These are phyloP conservation scores for Eupsittula cactorum DNA, from an alignment of 2,113 vertebrate genomes.

Conservation along the genomic window DNA sequence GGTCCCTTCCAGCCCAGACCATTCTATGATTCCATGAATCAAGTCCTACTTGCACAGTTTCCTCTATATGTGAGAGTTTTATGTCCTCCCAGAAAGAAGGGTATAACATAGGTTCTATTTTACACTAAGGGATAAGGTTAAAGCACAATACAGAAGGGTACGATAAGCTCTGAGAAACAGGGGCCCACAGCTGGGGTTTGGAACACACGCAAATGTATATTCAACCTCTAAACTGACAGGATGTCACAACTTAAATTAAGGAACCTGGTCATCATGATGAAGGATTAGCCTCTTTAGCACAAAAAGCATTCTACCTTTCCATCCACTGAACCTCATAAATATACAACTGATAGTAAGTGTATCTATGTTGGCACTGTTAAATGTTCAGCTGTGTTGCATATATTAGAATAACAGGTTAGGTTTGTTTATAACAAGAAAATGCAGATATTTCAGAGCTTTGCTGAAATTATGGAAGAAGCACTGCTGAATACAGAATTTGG, in stretches of 20 bases:
- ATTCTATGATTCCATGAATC: neutral
- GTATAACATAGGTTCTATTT: neutral
- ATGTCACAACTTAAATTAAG: neutral
- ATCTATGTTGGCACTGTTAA: conserved; percentile 1
- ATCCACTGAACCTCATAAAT: conserved; percentile 17
- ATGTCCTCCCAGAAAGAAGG: neutral
- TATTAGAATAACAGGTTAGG: conserved; percentile 3
- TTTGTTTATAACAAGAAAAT: conserved; percentile 47
- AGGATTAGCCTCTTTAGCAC: neutral
- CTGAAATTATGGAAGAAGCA: conserved; percentile 14
- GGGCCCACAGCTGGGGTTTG: neutral
- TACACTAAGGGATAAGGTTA: neutral
- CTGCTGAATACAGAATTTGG: conserved; percentile 19
- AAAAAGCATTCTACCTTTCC: neutral
- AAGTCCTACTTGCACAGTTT: neutral
- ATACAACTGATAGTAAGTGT: neutral
- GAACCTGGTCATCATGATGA: neutral
- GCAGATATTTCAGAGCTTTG: neutral
- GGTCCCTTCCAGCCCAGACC: neutral
- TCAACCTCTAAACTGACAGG: neutral
- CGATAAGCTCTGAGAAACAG: neutral
- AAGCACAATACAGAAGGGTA: neutral
- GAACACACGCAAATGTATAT: neutral
- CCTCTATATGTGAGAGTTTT: neutral
- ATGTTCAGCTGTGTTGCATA: neutral